Base-by-base conservation (phyloP, 2,888 invertebrate genomes). In the Ptychoptera albimana region DNA sequence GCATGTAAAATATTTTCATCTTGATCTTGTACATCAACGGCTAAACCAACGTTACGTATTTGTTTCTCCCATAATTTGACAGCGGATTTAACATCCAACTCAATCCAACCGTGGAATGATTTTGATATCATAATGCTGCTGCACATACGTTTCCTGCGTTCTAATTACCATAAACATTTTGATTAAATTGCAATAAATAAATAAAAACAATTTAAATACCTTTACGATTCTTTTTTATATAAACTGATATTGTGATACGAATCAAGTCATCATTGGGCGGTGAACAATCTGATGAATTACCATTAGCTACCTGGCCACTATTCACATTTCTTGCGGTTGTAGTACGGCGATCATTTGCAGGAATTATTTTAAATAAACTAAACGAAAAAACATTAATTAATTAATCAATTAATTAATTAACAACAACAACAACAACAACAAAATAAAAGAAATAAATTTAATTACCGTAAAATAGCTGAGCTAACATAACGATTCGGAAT, bases 1-100 rank as follows among this genome's bases (percentile, higher is more conserved):
- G 23, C 23, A 23, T 7, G 23, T 23, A 23, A 23, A 23, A 23
- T 7, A 23, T 23, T 34, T 35, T 44, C 46, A 10, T 46, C 42
- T 16, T 44, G 30, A 30, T 46, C 46, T 15, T 35, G 42, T 13
- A 44, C 37, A n/a, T 46, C 46, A 23, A 46, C 38, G 2, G 46
- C 41, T 8, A 46, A 11, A 1, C 46, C 44, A 15, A 34, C 32
- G 39, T 46, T 46, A 11, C 39, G 37, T 11, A 10, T 44, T 15
- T 34, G 36, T 23, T 42, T 35, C n/a, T 44, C 37, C 46, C 46
- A 46, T 35, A 16, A 42, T 44, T 42, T 42, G 3, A 46, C 14
- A 11, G 46, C 44, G 5, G 39, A 9, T 34, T 39, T 36, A 30
- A 37, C 42, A 44, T 46, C 44, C 8, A 46, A 15, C n/a, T 44